Evolutionary conservation across 2,888 invertebrate genomes (phyloP), one percentile per base, ranked within the genome.

Genomic region (Rotaria sp.): DNA sequence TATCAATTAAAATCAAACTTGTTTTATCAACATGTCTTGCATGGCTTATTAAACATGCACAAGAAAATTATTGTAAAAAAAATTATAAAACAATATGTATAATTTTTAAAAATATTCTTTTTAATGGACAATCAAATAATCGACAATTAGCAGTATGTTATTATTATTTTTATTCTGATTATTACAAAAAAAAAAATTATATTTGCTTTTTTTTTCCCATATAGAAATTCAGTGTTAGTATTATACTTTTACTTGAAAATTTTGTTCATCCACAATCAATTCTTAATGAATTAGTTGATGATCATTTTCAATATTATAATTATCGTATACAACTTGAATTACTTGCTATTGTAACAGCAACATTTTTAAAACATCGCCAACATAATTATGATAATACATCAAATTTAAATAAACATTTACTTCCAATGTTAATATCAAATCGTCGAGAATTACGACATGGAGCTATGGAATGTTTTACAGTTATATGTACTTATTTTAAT

Each of bases 401-500:
- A 5, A 45, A 3, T 15, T n/a, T 80, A 41, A 21, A 45, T 45
- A 80, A 80, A 80, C 45, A 45, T 45, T 45, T 80, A n/a, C 45
- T 80, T 45, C 80, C 80, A 0, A 45, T 80, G 45, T 80, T 80
- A 45, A 5, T 80, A 45, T 45, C 80, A 15, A 80, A 80, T n/a
- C 80, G 80, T 38, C 80, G 80, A n/a, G 80, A 80, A 80, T 45
- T 80, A 45, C 80, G 80, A 45, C 80, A 80, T 80, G 80, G 80
- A 45, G 80, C 80, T 13, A 80, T 80, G 41, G 80, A 80, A 80
- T 80, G 80, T n/a, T 80, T 80, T 80, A 80, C 80, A 80, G 80
- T 80, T 26, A 80, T 80, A 45, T 80, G 80, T 45, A n/a, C 26
- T 8, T 80, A 80, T 80, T 45, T 80, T 11, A 80, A 80, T 80